Base-by-base conservation (phyloP, 2,888 invertebrate genomes). In the Nasonia oneida region DNA sequence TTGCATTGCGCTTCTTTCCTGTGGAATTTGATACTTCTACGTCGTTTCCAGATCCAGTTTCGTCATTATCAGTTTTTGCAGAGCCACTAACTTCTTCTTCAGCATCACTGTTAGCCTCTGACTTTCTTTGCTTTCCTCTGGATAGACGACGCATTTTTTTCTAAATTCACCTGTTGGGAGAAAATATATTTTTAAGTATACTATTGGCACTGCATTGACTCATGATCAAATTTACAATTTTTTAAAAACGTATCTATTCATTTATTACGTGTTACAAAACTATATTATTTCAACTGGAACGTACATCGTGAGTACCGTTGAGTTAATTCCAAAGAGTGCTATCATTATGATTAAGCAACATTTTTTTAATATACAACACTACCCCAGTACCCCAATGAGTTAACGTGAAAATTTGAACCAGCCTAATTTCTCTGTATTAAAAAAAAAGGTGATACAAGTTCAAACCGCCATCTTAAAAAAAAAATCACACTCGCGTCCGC, bases 21-120 rank as follows among this genome's bases (percentile, higher is more conserved):
- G 86, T 10, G 4, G 88, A 74, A 77, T 81, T 89, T 29, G 75
- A 42, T 18, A 85, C 37, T 15, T 83, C 74, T 1, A 80, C 81
- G 3, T 87, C 87, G 15, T 88, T 74, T 0, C 33, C 47, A 50
- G 75, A 86, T 81, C 74, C 74, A 15, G 82, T 83, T 23, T 86
- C 87, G 2, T 88, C 88, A 42, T 81, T 86, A 64, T 89, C 78
- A 53, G 71, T 50, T 78, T 70, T 78, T 81, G 73, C 87, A 90
- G 90, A 93, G 92, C 91, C 92, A 92, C 92, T 91, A 90, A 91
- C 92, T 77, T 93, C 91, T 3, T 91, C 91, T 85, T 91, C 91
- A 85, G 90, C 91, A 67, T 91, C 91, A 87, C 91, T 92, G 23
- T 89, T 89, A 39, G 87, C 90, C 57, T 92, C 93, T 29, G 91